Evolutionary conservation across 2,113 vertebrate genomes (phyloP), one percentile per base, ranked within the genome.

Genomic region (Paraplagusia blochii): DNA sequence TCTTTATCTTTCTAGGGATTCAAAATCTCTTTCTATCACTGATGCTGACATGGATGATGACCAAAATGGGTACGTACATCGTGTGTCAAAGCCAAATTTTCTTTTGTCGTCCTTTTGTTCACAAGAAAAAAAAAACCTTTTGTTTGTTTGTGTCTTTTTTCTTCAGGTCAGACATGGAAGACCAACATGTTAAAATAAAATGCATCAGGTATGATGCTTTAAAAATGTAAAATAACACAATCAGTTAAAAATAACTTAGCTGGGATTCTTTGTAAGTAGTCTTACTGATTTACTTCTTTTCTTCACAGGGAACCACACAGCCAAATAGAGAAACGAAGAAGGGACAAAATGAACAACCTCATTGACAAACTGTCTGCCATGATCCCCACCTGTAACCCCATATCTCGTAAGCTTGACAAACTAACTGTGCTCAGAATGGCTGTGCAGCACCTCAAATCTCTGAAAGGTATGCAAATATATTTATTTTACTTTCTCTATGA

Each of bases 271-370:
- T 56, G 4, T 52, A 5, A 56, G 22, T n/a, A 1, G 2, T 19
- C 3, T 45, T 9, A 56, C 36, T 44, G 1, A 17, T 48, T 59
- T 19, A 8, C 15, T 42, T 39, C 3, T 1, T 73, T 2, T 60
- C 4, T 58, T 44, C 69, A 4, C 60, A 98, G 95, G 79, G 95
- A 97, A 81, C 94, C 94, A 44, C 95, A 97, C 59, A 98, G 95
- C 80, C 92, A 96, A 83, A 97, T 94, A 1, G 95, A 98, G 72
- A 97, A 97, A 79, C 84, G 93, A 49, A 90, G 95, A 72, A 89
- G 95, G 68, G 94, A 95, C 72, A 97, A 95, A 86, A 97, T 97
- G 94, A 98, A 97, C 80, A 92, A 88, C 53, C 70, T 97, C 53
- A 97, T 97, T 46, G 93, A 96, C 66, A 93, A 95, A 63, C 86